A percentile compares a stretch with the other conserved stretches of the same genome.
phyloP scores from a whole-genome alignment of 2,797 vertebrate genomes.

The Mormyrops attenuatus region DNA sequence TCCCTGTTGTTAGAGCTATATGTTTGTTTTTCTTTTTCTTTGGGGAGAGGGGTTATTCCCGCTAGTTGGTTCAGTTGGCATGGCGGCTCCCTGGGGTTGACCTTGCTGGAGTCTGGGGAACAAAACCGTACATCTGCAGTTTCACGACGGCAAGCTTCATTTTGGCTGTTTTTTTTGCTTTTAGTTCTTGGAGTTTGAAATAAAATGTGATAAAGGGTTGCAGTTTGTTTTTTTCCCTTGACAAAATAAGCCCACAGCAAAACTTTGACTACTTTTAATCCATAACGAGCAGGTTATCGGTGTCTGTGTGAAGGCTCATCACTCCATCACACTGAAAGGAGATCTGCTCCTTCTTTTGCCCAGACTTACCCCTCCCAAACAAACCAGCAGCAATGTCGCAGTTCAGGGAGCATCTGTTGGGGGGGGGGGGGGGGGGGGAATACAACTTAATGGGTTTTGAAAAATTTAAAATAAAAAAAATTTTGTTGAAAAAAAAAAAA shows the following conservation, averaged over 20 bases:
- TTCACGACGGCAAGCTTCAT: constrained; percentile 15
- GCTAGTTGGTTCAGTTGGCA: neutral
- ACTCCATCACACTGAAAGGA: neutral
- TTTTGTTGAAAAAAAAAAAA: too few relatives aligned
- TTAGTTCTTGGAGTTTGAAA: constrained; percentile 45
- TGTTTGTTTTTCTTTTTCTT: neutral
- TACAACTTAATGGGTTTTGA: too few relatives aligned
- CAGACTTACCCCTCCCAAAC: neutral
- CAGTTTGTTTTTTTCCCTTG: constrained; percentile 41
- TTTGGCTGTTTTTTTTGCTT: constrained; percentile 61
- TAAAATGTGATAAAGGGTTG: constrained; percentile 75
- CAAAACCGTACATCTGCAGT: neutral
- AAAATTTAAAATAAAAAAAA: too few relatives aligned
- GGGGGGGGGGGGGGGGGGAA: too few relatives aligned
- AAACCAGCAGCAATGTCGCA: neutral
- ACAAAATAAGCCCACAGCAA: neutral
- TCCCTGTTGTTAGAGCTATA: neutral
- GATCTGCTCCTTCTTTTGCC: neutral
- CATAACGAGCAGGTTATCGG: neutral
- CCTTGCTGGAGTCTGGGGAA: neutral
- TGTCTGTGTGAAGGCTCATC: neutral
- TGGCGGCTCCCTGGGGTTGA: neutral
- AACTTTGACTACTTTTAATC: neutral
- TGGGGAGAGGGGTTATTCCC: neutral
- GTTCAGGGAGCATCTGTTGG: too few relatives aligned